Conservation (phyloP, 2,113 vertebrate species). For the Nesogale talazaci region DNA sequence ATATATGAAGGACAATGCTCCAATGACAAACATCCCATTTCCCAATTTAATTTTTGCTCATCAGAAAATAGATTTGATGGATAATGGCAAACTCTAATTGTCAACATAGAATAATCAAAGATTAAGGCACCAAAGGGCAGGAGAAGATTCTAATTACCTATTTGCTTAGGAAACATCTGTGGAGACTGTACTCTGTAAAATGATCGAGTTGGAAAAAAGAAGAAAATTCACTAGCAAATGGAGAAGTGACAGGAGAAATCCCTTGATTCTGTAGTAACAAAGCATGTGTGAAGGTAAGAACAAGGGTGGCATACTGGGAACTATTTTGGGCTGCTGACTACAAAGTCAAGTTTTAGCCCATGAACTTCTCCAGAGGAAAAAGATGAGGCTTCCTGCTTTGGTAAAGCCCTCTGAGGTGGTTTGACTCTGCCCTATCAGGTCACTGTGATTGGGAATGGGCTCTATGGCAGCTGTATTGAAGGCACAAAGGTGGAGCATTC, state of each 20-base stretch:
- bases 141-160: constrained; percentile 40
- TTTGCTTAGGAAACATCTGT: constrained; percentile 58
- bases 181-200: background rate
- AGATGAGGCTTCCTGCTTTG: too few relatives aligned
- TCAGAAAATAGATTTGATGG: constrained; percentile 56
- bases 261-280: background rate
- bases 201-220: background rate
- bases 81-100: constrained; percentile 45
- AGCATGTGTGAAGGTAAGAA: too few relatives aligned
- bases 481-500: background rate
- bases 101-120: constrained; percentile 67
- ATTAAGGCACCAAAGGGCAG: constrained; percentile 58
- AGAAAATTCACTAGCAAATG: background rate
- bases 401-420: too few relatives aligned
- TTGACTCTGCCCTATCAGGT: too few relatives aligned
- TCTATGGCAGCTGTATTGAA: background rate
- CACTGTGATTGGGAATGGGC: too few relatives aligned
- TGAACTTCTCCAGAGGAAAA: too few relatives aligned
- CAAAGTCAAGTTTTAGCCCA: too few relatives aligned
- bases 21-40: constrained; percentile 26
- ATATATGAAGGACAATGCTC: background rate
- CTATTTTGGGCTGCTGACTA: too few relatives aligned
- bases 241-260: background rate
- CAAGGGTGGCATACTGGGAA: too few relatives aligned
- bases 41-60: constrained; percentile 67